These are phyloP conservation scores for Hydrolagus colliei DNA, from an alignment of 2,797 vertebrate genomes.

Conservation along the genomic window DNA sequence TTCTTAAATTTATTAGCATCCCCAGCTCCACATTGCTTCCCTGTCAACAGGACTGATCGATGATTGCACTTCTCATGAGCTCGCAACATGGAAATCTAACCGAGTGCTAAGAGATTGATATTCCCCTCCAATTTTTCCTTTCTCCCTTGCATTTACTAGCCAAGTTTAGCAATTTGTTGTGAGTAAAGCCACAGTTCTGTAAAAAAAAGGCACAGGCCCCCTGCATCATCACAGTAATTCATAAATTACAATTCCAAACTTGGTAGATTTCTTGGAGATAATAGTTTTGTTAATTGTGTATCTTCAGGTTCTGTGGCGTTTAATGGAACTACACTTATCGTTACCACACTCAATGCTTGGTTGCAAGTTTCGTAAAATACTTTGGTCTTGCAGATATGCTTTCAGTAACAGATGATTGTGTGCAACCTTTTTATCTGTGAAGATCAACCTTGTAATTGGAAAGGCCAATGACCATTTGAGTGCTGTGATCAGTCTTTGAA, in stretches of 20 bases:
- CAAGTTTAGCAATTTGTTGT: background rate
- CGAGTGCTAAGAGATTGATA: background rate
- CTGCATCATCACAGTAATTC: background rate
- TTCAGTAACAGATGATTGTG: background rate
- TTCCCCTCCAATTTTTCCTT: background rate
- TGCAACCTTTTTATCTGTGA: background rate
- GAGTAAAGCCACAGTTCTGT: background rate
- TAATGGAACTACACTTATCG: too few species aligned
- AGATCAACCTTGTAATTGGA: slow-evolving; percentile 7
- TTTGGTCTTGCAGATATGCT: background rate
- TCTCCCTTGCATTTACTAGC: background rate
- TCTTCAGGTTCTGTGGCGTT: background rate
- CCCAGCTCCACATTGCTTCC: background rate
- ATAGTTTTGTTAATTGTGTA: background rate
- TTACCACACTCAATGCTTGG: background rate
- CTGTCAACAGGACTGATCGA: background rate
- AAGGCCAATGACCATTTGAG: background rate
- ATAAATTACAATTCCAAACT: too few species aligned
- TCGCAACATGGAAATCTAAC: background rate
- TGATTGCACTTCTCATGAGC: background rate
- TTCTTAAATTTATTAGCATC: background rate
- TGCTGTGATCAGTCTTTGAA: slow-evolving; percentile 3
- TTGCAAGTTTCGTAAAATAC: background rate
- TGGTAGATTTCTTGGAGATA: background rate
- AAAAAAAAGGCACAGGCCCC: background rate